These are phyloP conservation scores for Sminthurinus signatus DNA, from an alignment of 1,140 invertebrate species.

Conservation along the genomic window DNA sequence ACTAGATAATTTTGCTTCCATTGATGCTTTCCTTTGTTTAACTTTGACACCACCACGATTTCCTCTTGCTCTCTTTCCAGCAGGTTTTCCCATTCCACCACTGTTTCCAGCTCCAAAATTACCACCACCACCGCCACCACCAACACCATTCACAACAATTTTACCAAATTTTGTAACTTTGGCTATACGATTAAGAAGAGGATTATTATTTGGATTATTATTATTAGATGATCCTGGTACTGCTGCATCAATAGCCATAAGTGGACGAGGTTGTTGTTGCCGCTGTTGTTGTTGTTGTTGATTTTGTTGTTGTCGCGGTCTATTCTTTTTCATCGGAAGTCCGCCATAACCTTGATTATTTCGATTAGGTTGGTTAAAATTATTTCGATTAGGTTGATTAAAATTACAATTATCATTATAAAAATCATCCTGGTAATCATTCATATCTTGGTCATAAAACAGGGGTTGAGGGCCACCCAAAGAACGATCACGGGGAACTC, in stretches of 20 bases:
- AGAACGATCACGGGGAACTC: not conserved
- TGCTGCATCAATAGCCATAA: too few species aligned
- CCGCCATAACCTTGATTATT: too few species aligned
- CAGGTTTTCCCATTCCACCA: too few species aligned
- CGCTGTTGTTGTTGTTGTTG: not conserved
- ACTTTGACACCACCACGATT: conserved; percentile 1
- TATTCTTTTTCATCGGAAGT: too few species aligned
- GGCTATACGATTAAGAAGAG: not conserved
- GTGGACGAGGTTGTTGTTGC: too few species aligned
- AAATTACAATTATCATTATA: not conserved
- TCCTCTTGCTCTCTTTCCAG: not conserved
- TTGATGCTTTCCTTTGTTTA: not conserved
- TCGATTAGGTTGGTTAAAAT: too few species aligned
- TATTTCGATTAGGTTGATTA: too few species aligned
- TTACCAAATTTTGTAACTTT: conserved; percentile 3
- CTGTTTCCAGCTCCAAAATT: not conserved
- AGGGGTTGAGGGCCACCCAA: not conserved
- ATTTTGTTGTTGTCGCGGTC: not conserved
- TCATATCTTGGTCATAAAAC: not conserved
- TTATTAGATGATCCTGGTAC: not conserved
- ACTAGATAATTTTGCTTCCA: not conserved
- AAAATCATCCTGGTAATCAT: not conserved
- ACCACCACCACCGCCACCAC: not conserved
- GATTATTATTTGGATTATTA: not conserved
- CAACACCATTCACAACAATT: not conserved